A percentile compares a stretch with the other conserved stretches of the same genome.
phyloP scores from a whole-genome alignment of 2,888 invertebrate genomes.

The Stratiomys singularior region DNA sequence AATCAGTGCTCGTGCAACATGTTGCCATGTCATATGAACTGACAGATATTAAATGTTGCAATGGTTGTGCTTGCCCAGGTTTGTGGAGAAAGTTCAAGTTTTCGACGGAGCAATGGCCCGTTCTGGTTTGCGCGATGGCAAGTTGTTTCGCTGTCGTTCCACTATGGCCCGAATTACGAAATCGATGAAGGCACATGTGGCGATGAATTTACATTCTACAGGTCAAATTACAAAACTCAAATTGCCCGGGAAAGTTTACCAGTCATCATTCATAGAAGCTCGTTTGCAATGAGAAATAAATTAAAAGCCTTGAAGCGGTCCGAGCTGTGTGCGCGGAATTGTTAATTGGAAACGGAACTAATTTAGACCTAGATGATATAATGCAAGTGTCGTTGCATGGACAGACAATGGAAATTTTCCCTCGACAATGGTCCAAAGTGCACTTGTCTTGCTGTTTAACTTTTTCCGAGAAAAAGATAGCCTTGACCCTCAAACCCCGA shows the following conservation, averaged over 20 bases:
- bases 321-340: not conserved
- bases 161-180: no score
- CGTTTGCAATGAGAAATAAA: not conserved
- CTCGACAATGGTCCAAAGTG: not conserved
- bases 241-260: conserved; percentile 3
- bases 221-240: not conserved
- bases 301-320: conserved; percentile 7
- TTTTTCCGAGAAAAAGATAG: not conserved
- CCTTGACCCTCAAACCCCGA: conserved; percentile 7
- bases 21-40: not conserved
- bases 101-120: no score
- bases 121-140: no score
- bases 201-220: conserved; percentile 8
- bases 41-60: not conserved
- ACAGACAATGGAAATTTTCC: not conserved
- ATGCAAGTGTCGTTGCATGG: not conserved
- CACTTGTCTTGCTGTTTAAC: not conserved
- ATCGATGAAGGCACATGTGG: no score
- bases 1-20: not conserved
- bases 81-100: not conserved
- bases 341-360: not conserved
- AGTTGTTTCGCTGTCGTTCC: no score
- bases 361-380: not conserved
- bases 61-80: not conserved
- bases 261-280: not conserved